These are phyloP conservation scores for Drosophila percnosoma DNA, from an alignment of 2,888 invertebrate genomes.

Conservation along the genomic window DNA sequence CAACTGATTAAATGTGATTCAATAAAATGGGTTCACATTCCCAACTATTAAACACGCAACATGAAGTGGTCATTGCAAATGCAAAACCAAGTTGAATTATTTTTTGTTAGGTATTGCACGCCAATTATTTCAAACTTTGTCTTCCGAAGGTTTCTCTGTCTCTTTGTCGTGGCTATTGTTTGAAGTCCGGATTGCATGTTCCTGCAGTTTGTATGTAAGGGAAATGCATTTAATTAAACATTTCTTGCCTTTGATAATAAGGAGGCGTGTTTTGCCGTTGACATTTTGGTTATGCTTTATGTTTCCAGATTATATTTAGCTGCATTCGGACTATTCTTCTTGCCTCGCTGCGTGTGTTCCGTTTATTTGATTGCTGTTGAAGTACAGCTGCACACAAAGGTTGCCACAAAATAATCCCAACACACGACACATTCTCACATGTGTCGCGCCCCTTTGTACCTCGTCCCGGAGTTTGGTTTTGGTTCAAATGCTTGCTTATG, in stretches of 20 bases:
- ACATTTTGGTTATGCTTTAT: slow-evolving; percentile 1
- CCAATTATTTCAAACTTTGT: neutral
- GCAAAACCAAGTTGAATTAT: neutral
- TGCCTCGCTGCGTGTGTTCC: slow-evolving; percentile 31
- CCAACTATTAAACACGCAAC: neutral
- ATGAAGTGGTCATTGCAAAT: neutral
- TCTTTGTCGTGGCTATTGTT: neutral
- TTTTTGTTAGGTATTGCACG: neutral
- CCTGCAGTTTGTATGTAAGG: slow-evolving; percentile 13
- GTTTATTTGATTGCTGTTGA: slow-evolving; percentile 9
- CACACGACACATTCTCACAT: slow-evolving; percentile 66
- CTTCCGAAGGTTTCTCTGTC: neutral
- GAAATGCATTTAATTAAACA: slow-evolving; percentile 27
- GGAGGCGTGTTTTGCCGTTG: slow-evolving; percentile 26
- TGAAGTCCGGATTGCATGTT: neutral
- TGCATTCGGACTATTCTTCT: slow-evolving; percentile 59
- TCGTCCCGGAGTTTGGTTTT: slow-evolving; percentile 6
- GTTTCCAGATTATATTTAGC: slow-evolving; percentile 55
- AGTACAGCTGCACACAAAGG: slow-evolving; percentile 37
- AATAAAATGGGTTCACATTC: neutral
- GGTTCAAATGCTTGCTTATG: slow-evolving; percentile 43
- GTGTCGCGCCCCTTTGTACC: slow-evolving; percentile 43
- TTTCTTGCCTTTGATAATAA: slow-evolving; percentile 37
- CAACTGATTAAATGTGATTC: neutral
- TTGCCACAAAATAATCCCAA: slow-evolving; percentile 71